Base-by-base conservation (phyloP, 2,113 vertebrate species). In the Antennarius striatus region DNA sequence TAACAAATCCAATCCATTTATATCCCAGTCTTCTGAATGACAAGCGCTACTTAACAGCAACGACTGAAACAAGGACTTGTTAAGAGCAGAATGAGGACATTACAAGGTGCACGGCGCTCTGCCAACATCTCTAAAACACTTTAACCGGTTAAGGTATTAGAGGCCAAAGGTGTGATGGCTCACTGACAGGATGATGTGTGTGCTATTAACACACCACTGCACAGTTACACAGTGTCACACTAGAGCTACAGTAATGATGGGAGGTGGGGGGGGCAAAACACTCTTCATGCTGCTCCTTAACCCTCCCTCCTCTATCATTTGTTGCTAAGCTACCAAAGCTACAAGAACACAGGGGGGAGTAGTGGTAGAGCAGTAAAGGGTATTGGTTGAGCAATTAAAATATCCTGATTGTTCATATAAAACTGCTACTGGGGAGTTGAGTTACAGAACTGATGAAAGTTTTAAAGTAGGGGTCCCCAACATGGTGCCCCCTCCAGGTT, bases 321-420 rank as follows among this genome's bases (percentile, higher is more conserved):
- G 85, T 90, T 90, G 83, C 86, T 83, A 81, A 81, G 86, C 66
- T 79, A 86, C 83, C 10, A 22, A 22, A 22, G 22, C 22, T 22
- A 22, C 22, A 22, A 22, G 22, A 22, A 22, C 22, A 22, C 22
- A 22, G 22, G 22, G 22, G 22, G 22, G 22, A 1, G 1, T 2
- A 22, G 22, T 22, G 22, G 22, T 22, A 22, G 22, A 22, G 22
- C 22, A 22, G 22, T 22, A 22, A 22, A 22, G 22, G 22, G 22
- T 1, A 22, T 2, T 2, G 22, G 22, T 22, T 22, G 2, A 22
- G 22, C 22, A 22, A 22, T 22, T 22, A 1, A 22, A 22, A 22
- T 22, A 22, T 22, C 22, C 22, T 22, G 22, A 22, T 2, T 22
- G 22, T 22, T 22, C 22, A 22, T 22, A 22, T 22, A 1, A 1